Evolutionary conservation across 1,140 invertebrate species (phyloP).

Genomic region (Gryon sp.): DNA sequence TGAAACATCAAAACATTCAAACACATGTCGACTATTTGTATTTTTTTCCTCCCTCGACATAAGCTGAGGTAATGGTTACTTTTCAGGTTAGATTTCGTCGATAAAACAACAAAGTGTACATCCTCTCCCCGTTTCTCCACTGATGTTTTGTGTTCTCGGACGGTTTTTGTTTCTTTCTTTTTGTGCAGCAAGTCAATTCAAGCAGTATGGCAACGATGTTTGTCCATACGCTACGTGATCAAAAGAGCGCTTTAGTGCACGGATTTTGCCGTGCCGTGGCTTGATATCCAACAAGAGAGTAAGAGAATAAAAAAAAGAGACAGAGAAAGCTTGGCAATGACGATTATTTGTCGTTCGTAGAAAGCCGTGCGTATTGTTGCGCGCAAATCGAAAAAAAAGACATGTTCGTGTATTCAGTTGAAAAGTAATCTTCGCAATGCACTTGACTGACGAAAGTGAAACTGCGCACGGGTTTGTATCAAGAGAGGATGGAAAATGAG

Average conservation of each 20-base stretch:
- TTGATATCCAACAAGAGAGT: slow-evolving; percentile 26
- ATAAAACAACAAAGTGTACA: slow-evolving; percentile 12
- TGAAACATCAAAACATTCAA: too few species aligned
- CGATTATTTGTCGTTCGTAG: slow-evolving; percentile 37
- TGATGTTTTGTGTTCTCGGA: not conserved
- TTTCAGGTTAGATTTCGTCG: slow-evolving; percentile 14
- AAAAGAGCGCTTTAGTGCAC: slow-evolving; percentile 37
- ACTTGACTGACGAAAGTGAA: slow-evolving; percentile 32
- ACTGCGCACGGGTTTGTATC: not conserved
- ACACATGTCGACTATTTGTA: too few species aligned
- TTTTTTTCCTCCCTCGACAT: too few species aligned
- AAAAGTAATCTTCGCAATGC: slow-evolving; percentile 30
- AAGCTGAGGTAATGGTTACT: not conserved
- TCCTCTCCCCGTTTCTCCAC: too few species aligned
- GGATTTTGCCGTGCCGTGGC: slow-evolving; percentile 19
- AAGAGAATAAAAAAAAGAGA: too few species aligned
- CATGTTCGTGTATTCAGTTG: not conserved
- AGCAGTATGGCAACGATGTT: slow-evolving; percentile 35
- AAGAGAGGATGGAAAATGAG: too few species aligned
- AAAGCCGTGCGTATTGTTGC: slow-evolving; percentile 24
- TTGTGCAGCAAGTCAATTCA: slow-evolving; percentile 42
- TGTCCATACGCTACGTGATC: slow-evolving; percentile 44
- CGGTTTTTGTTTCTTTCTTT: slow-evolving; percentile 16
- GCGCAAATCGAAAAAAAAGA: slow-evolving; percentile 42
- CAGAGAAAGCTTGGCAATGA: slow-evolving; percentile 31